A percentile compares a stretch with the other conserved stretches of the same genome.
These are phyloP conservation scores for Babyrousa celebensis DNA, from an alignment of 2,797 vertebrate genomes.

Conservation along the genomic window DNA sequence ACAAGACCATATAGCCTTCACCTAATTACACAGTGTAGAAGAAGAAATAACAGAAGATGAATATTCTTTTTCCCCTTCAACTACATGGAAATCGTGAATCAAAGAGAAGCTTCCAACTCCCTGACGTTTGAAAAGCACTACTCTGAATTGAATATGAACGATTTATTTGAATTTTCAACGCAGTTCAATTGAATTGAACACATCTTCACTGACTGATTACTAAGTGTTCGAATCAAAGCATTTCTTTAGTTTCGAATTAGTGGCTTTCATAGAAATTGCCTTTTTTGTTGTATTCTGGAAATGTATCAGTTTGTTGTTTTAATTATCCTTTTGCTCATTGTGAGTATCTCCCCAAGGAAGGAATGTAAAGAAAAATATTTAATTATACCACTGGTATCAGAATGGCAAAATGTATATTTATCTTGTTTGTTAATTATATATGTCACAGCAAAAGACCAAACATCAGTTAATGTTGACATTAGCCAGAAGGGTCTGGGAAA, in stretches of 20 bases:
- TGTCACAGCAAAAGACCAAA: conserved; percentile 83
- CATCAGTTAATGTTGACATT: conserved; percentile 72
- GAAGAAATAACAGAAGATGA: conserved; percentile 72
- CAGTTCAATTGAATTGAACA: conserved; percentile 75
- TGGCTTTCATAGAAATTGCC: conserved; percentile 69
- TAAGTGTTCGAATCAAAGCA: conserved; percentile 69
- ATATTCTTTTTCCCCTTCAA: neutral
- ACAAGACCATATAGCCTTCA: conserved; percentile 28
- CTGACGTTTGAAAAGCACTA: conserved; percentile 71
- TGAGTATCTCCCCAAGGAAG: conserved; percentile 75
- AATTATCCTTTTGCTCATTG: conserved; percentile 76
- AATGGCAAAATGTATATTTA: conserved; percentile 77
- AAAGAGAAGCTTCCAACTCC: conserved; percentile 70
- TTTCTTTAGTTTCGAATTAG: conserved; percentile 75
- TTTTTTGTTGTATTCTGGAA: conserved; percentile 69
- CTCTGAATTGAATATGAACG: conserved; percentile 66
- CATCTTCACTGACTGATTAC: conserved; percentile 60
- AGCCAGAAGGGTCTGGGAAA: conserved; percentile 78
- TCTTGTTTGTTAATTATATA: conserved; percentile 85
- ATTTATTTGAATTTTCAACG: conserved; percentile 81
- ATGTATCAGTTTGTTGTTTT: conserved; percentile 68
- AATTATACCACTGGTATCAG: conserved; percentile 80
- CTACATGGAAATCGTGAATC: conserved; percentile 53
- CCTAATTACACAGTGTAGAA: conserved; percentile 61
- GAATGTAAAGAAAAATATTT: conserved; percentile 80